Percentiles rank a stretch among this genome's conserved stretches.
Evolutionary conservation across 2,113 vertebrate genomes (phyloP).

Genomic region (Dascyllus trimaculatus): DNA sequence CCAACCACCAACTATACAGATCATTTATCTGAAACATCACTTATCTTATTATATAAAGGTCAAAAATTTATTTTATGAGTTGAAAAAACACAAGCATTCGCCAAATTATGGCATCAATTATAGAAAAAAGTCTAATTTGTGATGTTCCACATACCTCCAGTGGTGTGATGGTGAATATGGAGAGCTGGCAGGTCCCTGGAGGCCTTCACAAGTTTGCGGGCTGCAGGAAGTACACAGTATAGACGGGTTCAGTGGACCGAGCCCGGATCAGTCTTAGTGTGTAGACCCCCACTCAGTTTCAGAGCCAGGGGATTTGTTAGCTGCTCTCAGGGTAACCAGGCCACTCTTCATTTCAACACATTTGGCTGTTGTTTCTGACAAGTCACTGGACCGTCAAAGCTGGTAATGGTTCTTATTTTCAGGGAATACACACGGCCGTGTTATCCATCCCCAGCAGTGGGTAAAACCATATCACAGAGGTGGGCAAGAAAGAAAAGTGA

Average conservation of each 20-base stretch:
- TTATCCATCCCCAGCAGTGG: background rate
- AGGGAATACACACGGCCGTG: constrained; percentile 18
- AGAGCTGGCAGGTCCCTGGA: constrained; percentile 38
- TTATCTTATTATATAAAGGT: background rate
- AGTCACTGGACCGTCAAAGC: constrained; percentile 68
- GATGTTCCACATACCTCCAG: constrained; percentile 19
- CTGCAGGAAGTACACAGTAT: constrained; percentile 1
- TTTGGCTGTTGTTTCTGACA: constrained; percentile 62
- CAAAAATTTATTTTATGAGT: background rate
- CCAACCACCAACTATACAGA: background rate
- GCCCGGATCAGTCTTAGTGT: constrained; percentile 56
- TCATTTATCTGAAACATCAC: background rate
- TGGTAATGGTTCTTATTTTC: constrained; percentile 53
- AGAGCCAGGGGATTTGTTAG: constrained; percentile 72
- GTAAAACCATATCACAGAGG: background rate
- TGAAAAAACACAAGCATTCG: background rate
- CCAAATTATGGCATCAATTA: background rate
- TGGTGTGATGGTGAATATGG: constrained; percentile 32
- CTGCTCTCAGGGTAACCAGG: constrained; percentile 47
- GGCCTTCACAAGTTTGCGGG: constrained; percentile 8
- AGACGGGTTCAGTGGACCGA: constrained; percentile 66
- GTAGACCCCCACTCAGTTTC: constrained; percentile 42
- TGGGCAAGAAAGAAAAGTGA: background rate
- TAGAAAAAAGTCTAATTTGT: background rate
- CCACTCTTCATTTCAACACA: constrained; percentile 61